These are phyloP conservation scores for Carassius auratus DNA, from an alignment of 2,113 vertebrate genomes.

Conservation along the genomic window DNA sequence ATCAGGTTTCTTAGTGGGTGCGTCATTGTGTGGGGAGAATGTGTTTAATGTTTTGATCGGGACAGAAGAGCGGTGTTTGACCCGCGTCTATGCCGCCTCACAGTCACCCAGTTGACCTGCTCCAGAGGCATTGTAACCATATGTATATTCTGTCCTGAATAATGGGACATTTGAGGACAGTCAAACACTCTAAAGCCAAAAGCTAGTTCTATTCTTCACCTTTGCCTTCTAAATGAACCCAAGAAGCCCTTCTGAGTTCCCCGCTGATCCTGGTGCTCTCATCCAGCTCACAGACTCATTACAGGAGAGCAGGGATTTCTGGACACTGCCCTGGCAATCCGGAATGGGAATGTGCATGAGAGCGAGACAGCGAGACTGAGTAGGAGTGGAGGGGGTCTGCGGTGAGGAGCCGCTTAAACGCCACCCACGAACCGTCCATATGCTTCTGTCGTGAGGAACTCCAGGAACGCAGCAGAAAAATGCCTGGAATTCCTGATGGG, in stretches of 20 bases:
- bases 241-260: neutral
- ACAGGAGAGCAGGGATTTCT: constrained; percentile 33
- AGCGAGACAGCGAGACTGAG: constrained; percentile 54
- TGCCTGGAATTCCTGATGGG: constrained; percentile 35
- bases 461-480: neutral
- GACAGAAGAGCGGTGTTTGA: no score
- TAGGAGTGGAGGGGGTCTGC: constrained; percentile 41
- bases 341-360: constrained; percentile 69
- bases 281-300: constrained; percentile 29
- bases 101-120: no score
- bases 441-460: neutral
- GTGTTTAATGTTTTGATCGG: no score
- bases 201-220: neutral
- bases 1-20: no score
- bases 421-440: neutral
- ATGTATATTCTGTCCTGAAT: neutral
- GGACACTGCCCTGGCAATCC: constrained; percentile 71
- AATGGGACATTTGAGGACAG: neutral
- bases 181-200: neutral
- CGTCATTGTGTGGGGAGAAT: no score
- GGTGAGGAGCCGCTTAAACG: neutral
- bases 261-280: neutral
- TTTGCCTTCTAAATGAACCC: constrained; percentile 41
- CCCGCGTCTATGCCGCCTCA: no score
- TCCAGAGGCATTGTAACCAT: no score